Conservation (phyloP, 1,140 invertebrate genomes). For the Caerostris darwini region DNA sequence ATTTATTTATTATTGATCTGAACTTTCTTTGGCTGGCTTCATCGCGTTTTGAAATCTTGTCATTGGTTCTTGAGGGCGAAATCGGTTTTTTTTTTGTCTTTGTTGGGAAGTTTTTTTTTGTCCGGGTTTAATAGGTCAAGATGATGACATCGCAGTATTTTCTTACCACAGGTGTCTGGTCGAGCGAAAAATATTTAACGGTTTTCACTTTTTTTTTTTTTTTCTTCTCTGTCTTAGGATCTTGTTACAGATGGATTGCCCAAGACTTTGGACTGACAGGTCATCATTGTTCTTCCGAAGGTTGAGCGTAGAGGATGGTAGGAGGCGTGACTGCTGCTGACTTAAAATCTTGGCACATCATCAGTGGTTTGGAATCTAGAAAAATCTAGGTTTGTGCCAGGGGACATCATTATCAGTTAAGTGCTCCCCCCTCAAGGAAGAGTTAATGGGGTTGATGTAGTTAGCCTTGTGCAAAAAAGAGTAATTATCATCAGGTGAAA, state of each 20-base stretch:
- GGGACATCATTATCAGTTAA: neutral
- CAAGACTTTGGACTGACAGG: neutral
- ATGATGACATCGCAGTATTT: conserved; percentile 60
- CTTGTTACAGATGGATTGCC: neutral
- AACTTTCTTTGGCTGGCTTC: neutral
- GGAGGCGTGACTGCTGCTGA: neutral
- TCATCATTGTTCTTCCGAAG: neutral
- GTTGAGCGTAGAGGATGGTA: neutral
- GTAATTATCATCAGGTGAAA: neutral
- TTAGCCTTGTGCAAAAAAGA: neutral
- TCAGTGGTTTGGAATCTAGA: no score
- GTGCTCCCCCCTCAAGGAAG: neutral
- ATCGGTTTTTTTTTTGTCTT: conserved; percentile 21
- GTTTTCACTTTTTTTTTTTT: conserved; percentile 35
- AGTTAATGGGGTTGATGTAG: neutral
- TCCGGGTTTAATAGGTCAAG: conserved; percentile 72
- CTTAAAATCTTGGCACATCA: neutral
- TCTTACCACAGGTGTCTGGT: conserved; percentile 38
- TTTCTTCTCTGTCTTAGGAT: neutral
- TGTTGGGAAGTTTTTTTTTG: neutral
- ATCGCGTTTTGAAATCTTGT: conserved; percentile 11
- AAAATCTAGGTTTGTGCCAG: neutral
- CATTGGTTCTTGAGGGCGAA: conserved; percentile 19
- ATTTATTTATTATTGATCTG: neutral
- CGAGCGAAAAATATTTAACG: neutral